Evolutionary conservation across 2,113 vertebrate genomes (phyloP), one percentile per base, ranked within the genome.

Genomic region (Oplegnathus fasciatus): DNA sequence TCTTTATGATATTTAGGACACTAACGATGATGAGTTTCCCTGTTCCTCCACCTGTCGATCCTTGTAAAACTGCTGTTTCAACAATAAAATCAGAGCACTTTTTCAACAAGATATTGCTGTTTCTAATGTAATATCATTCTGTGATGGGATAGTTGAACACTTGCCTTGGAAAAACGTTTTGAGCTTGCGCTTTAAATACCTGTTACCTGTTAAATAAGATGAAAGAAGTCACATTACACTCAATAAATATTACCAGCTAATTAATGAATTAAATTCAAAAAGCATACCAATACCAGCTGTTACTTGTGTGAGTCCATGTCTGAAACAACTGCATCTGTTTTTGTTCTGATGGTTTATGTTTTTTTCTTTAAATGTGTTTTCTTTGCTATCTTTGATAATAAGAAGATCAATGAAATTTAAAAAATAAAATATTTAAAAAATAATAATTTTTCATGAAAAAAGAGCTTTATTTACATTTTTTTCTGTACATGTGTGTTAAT

Each of bases 1-100:
- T 1, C 1, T 34, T 30, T 10, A 1, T 1, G 1, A 22, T 13
- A 37, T 5, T 18, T 1, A 20, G 3, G 9, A 20, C 1, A 20
- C 28, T 62, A 2, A 1, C 26, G 5, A 30, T 30, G 57, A 15
- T 34, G 17, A 32, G 30, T 20, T 20, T 30, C 0, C 20, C 20
- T 70, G 18, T 15, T 70, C 28, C 9, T 54, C 6, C 18, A 50
- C n/a, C n/a, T 30, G 50, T 54, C 22, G 24, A n/a, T 55, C 9
- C 24, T n/a, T 55, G 28, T 32, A 11, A 34, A 34, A 24, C 13
- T 54, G 26, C 26, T 30, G 3, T 54, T 68, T 37, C 30, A 70
- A 15, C 11, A 52, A 24, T 28, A 5, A 26, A 26, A 42, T 66
- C 64, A 37, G 13, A 46, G 44, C 11, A 14, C 44, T 46, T 46